phyloP scores from a whole-genome alignment of 2,113 vertebrate species.

The Phoenicopterus ruber region DNA sequence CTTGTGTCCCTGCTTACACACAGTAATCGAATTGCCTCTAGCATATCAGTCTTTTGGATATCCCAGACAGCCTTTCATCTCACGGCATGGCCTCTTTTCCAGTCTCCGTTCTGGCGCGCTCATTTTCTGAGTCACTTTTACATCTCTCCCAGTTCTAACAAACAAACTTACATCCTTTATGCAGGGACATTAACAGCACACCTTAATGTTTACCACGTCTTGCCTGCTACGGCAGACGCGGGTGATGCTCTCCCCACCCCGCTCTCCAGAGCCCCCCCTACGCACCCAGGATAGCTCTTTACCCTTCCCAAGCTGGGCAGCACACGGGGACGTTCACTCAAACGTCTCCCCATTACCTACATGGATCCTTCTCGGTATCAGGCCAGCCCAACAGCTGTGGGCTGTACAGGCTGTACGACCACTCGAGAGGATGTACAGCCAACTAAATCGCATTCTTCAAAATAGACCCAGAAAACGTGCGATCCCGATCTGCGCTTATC shows the following conservation, averaged over 20 bases:
- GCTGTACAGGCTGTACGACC: neutral
- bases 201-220: neutral
- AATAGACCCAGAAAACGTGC: accelerated
- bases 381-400: neutral
- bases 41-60: neutral
- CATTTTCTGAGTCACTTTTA: neutral
- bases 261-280: neutral
- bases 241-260: neutral
- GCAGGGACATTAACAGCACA: neutral
- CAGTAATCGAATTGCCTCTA: neutral
- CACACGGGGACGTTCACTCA: neutral
- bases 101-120: neutral
- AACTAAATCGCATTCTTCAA: neutral
- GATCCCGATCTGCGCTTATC: neutral
- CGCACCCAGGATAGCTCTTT: accelerated
- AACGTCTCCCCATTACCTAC: neutral
- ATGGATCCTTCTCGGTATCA: accelerated
- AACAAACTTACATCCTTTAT: neutral
- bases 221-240: accelerated
- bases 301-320: neutral
- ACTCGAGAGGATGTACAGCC: neutral
- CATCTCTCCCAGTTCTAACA: neutral
- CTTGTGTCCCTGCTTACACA: neutral
- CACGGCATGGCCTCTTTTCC: neutral
- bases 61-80: constrained; percentile 52